Evolutionary conservation across 2,113 vertebrate species (phyloP).

Genomic region (Petrocephalus microphthalmus): DNA sequence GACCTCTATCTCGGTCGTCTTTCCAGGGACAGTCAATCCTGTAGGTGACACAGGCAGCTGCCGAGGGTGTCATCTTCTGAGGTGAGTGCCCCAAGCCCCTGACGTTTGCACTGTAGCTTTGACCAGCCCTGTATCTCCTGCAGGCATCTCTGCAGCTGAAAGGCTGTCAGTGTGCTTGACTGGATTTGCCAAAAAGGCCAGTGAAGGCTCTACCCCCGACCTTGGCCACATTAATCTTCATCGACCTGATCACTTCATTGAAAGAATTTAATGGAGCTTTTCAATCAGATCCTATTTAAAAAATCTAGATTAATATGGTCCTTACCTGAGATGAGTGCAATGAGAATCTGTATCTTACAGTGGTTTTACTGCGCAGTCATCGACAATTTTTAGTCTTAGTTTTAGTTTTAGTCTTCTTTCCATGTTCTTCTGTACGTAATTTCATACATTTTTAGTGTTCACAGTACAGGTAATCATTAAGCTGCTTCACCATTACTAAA

Average conservation of each 20-base stretch:
- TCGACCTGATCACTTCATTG: neutral
- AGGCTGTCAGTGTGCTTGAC: neutral
- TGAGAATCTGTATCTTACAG: neutral
- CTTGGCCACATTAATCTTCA: neutral
- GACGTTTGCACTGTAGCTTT: too few relatives aligned
- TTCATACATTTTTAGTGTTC: neutral
- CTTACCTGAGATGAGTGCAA: neutral
- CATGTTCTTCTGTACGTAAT: neutral
- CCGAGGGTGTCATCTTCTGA: neutral
- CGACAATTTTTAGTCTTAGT: neutral
- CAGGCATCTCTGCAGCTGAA: neutral
- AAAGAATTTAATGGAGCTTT: neutral
- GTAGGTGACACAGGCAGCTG: neutral
- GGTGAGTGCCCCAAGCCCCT: neutral
- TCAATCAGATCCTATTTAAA: neutral
- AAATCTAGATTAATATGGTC: neutral
- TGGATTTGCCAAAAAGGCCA: neutral
- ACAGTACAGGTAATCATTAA: neutral
- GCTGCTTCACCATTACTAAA: neutral
- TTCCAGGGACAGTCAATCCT: neutral
- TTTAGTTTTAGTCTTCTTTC: neutral
- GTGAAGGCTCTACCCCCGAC: neutral
- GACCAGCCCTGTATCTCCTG: constrained; percentile 17
- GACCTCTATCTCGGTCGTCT: constrained; percentile 31
- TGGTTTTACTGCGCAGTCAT: neutral